Evolutionary conservation across 2,113 vertebrate genomes (phyloP).

Genomic region (Danio rerio): GRCz12tu NC_133184.1:8588501-8589000

Average conservation of each 20-base stretch:
- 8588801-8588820: too few species aligned
- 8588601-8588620: background rate
- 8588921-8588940: background rate
- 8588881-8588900: background rate
- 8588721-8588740: background rate
- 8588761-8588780: too few species aligned
- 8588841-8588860: background rate
- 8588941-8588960: background rate
- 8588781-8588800: too few species aligned
- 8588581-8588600: background rate
- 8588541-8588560: slow-evolving; percentile 34
- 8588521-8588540: slow-evolving; percentile 8
- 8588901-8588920: background rate
- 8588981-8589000: slow-evolving; percentile 34
- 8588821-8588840: too few species aligned
- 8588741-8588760: too few species aligned
- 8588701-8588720: background rate
- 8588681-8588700: background rate
- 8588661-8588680: background rate
- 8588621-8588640: background rate
- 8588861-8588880: background rate
- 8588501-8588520: slow-evolving; percentile 18
- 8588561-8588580: slow-evolving; percentile 21
- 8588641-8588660: background rate
- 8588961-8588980: slow-evolving; percentile 30